Evolutionary conservation across 92 coral and sea anemone genomes (phyloP).

Genomic region (Paragorgia papillata): DNA sequence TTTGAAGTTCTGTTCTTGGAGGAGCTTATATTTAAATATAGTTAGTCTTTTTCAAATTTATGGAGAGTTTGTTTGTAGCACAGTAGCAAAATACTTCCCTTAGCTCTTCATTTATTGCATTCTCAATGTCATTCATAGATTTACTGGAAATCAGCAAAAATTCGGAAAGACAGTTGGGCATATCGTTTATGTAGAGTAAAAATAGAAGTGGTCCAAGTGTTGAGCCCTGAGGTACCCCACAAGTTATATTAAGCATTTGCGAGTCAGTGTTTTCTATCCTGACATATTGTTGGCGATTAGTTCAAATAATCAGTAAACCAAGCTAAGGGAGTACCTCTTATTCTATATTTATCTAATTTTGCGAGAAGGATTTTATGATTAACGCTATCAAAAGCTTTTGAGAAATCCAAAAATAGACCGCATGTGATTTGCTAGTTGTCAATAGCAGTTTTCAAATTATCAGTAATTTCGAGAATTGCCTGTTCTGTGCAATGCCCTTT

Average conservation of each 20-base stretch:
- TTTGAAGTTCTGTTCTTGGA: conserved; percentile 5
- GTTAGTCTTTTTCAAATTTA: conserved; percentile 13
- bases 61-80: conserved; percentile 30
- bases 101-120: conserved; percentile 27
- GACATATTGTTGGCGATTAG: too few species aligned
- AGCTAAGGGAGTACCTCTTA: conserved; percentile 45
- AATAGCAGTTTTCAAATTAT: conserved; percentile 48
- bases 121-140: too few species aligned
- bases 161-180: too few species aligned
- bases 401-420: conserved; percentile 63
- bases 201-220: too few species aligned
- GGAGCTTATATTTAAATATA: conserved; percentile 31
- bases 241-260: too few species aligned
- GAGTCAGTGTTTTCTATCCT: too few species aligned
- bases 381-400: conserved; percentile 68
- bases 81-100: conserved; percentile 6
- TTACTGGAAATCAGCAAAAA: too few species aligned
- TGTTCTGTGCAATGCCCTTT: conserved; percentile 58
- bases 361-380: conserved; percentile 54
- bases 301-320: too few species aligned
- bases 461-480: conserved; percentile 56
- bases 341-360: conserved; percentile 55
- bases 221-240: too few species aligned
- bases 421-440: conserved; percentile 55
- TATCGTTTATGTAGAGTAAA: too few species aligned